Percentiles rank a stretch among this genome's conserved stretches.
Conservation (phyloP, 1,140 invertebrate species). For the Drosophila repletoides region DNA sequence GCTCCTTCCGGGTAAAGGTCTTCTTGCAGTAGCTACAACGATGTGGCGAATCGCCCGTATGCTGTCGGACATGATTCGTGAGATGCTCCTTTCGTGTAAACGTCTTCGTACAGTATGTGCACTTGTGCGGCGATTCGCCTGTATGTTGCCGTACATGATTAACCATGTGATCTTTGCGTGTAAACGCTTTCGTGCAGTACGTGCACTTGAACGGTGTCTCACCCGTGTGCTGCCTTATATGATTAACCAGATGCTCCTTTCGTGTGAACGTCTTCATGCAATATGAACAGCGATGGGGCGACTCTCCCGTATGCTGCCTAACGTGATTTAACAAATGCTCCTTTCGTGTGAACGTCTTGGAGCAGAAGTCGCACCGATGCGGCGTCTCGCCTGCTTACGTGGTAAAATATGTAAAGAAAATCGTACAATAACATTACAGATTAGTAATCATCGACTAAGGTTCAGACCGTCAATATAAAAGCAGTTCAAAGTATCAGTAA, state of each 20-base stretch:
- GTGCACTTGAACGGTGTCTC: conserved; percentile 93
- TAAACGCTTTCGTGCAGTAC: conserved; percentile 93
- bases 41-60: conserved; percentile 91
- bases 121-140: conserved; percentile 90
- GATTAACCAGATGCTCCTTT: conserved; percentile 91
- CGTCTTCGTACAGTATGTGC: conserved; percentile 90
- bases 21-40: conserved; percentile 90
- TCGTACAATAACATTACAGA: conserved; percentile 53
- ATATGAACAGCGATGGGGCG: conserved; percentile 85
- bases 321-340: conserved; percentile 92
- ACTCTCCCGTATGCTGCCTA: conserved; percentile 88
- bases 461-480: not conserved
- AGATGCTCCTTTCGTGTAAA: conserved; percentile 90
- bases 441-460: conserved; percentile 60
- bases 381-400: conserved; percentile 88
- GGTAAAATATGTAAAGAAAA: conserved; percentile 40
- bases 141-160: conserved; percentile 94
- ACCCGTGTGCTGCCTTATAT: conserved; percentile 91
- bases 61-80: conserved; percentile 87
- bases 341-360: conserved; percentile 92
- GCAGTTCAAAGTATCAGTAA: no score
- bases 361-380: conserved; percentile 92
- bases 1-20: conserved; percentile 92
- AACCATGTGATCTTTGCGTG: conserved; percentile 89
- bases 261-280: conserved; percentile 89